A percentile compares a stretch with the other conserved stretches of the same genome.
Evolutionary conservation across 2,888 invertebrate species (phyloP).

Genomic region (Galerucella calmariensis): DNA sequence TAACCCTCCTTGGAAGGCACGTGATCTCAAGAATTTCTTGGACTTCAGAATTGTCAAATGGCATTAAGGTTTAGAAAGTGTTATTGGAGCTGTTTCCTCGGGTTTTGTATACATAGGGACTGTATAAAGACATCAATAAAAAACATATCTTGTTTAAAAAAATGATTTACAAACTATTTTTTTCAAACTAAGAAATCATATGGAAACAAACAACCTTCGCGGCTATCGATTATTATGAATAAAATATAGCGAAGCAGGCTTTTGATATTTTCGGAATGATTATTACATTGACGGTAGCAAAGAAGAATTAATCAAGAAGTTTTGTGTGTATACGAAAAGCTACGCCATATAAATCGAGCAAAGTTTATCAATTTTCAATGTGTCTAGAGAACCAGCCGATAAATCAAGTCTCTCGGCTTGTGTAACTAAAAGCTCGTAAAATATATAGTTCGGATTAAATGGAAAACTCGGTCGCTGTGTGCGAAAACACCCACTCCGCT

Average conservation of each 20-base stretch:
- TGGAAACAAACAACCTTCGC: too few relatives aligned
- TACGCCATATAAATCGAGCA: constrained; percentile 27
- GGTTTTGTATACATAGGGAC: too few relatives aligned
- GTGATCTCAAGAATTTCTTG: too few relatives aligned
- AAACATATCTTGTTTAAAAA: too few relatives aligned
- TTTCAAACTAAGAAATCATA: too few relatives aligned
- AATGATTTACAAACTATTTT: too few relatives aligned
- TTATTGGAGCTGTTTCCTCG: too few relatives aligned
- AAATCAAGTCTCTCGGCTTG: constrained; percentile 56
- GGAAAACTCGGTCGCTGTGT: constrained; percentile 40
- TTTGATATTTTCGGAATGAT: not conserved
- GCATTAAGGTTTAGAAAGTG: too few relatives aligned
- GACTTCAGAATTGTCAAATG: too few relatives aligned
- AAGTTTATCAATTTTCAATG: constrained; percentile 44
- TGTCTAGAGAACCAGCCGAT: constrained; percentile 44
- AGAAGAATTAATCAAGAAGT: constrained; percentile 38
- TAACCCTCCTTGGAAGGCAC: too few relatives aligned
- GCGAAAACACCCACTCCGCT: constrained; percentile 32
- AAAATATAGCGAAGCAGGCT: constrained; percentile 9
- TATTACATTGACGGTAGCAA: constrained; percentile 10
- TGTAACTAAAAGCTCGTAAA: constrained; percentile 59
- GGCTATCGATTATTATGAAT: not conserved
- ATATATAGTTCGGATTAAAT: constrained; percentile 56
- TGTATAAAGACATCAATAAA: too few relatives aligned
- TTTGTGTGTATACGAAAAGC: constrained; percentile 1